Evolutionary conservation across 2,797 vertebrate species (phyloP).

Genomic region (Lepus townsendii): DNA sequence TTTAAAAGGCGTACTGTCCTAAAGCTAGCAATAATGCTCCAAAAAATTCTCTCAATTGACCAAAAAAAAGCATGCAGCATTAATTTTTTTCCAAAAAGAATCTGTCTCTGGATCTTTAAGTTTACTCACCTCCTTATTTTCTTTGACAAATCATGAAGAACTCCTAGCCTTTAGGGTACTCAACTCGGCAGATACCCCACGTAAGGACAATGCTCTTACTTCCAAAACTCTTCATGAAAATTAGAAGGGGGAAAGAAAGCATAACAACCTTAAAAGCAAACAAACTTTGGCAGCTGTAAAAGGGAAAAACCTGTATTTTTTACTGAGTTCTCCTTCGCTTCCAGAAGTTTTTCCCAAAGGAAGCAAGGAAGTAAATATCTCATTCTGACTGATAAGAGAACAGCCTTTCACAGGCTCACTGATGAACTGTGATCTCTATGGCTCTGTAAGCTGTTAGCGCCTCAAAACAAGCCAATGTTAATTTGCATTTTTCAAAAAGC

Average conservation of each 20-base stretch:
- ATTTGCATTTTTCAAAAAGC: slow-evolving; percentile 41
- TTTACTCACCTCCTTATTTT: slow-evolving; percentile 5
- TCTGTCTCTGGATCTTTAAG: slow-evolving; percentile 5
- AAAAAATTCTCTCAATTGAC: slow-evolving; percentile 28
- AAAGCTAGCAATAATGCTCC: not conserved
- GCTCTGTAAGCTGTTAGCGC: not conserved
- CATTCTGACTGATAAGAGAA: slow-evolving; percentile 6
- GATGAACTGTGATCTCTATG: not conserved
- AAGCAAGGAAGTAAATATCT: slow-evolving; percentile 46
- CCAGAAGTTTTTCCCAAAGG: not conserved
- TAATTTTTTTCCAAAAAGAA: slow-evolving; percentile 39
- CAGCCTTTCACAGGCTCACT: not conserved
- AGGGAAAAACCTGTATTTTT: not conserved
- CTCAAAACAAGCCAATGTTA: slow-evolving; percentile 31
- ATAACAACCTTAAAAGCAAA: not conserved
- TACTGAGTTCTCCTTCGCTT: slow-evolving; percentile 29
- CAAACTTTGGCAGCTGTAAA: not conserved
- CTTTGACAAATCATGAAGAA: slow-evolving; percentile 37
- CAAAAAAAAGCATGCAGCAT: not conserved
- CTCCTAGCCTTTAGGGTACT: not conserved
- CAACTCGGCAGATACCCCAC: not conserved
- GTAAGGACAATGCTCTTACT: not conserved
- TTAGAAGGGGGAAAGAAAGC: not conserved
- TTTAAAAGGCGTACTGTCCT: slow-evolving; percentile 30
- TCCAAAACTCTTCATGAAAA: slow-evolving; percentile 29